Conservation (phyloP, 2,113 vertebrate genomes). For the Gadus chalcogrammus region DNA sequence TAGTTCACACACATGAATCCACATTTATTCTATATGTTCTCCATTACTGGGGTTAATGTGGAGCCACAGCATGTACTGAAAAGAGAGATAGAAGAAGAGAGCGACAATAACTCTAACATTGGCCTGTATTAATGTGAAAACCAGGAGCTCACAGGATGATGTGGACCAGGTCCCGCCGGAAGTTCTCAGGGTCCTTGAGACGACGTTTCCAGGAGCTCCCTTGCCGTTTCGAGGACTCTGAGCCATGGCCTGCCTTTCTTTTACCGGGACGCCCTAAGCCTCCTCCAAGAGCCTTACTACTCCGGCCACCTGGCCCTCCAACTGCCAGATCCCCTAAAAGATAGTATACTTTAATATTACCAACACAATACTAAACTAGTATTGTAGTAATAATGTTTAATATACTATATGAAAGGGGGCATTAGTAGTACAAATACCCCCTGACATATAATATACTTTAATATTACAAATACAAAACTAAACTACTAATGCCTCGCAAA, state of each 20-base stretch:
- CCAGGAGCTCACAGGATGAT: conserved; percentile 65
- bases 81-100: no score
- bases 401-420: no score
- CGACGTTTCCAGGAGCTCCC: conserved; percentile 31
- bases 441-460: no score
- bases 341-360: no score
- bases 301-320: conserved; percentile 9
- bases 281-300: conserved; percentile 12
- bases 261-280: not conserved
- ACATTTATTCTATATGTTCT: not conserved
- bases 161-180: conserved; percentile 75
- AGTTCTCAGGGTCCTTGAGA: conserved; percentile 58
- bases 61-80: no score
- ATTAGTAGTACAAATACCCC: no score
- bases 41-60: no score
- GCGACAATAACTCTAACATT: not conserved
- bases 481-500: no score
- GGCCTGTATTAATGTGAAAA: not conserved
- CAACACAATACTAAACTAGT: no score
- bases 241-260: conserved; percentile 7
- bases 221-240: conserved; percentile 25
- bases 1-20: not conserved
- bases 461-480: no score
- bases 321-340: conserved; percentile 27
- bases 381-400: no score